Percentiles rank a stretch among this genome's conserved stretches.
These are phyloP conservation scores for Andrena trimmerana DNA, from an alignment of 2,888 invertebrate species.

Conservation along the genomic window DNA sequence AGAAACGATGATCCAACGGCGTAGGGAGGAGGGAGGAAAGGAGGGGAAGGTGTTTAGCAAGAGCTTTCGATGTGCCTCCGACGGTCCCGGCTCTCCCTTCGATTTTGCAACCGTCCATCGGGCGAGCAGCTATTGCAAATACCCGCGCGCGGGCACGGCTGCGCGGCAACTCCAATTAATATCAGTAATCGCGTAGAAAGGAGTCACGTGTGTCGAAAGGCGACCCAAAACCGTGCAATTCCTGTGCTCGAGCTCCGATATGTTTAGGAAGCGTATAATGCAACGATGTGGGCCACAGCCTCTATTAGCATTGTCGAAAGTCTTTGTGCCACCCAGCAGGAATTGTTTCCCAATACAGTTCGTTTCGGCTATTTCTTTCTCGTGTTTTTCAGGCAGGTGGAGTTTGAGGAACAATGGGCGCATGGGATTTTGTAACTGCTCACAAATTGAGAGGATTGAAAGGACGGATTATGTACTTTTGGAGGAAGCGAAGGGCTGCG, in stretches of 20 bases:
- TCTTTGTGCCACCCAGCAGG: no score
- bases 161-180: constrained; percentile 39
- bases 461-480: no score
- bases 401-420: no score
- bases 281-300: no score
- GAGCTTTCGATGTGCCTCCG: constrained; percentile 23
- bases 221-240: constrained; percentile 3
- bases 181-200: constrained; percentile 40
- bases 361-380: no score
- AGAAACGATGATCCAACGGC: not conserved
- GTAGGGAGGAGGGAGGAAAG: not conserved
- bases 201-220: constrained; percentile 24
- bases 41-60: constrained; percentile 27
- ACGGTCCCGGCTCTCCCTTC: constrained; percentile 37
- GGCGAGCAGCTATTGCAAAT: constrained; percentile 34
- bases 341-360: no score
- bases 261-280: no score
- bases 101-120: constrained; percentile 38
- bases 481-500: no score
- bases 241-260: constrained; percentile 9
- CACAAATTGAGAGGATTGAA: no score
- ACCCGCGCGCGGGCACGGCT: not conserved
- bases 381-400: no score
- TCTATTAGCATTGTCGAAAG: no score
- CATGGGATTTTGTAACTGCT: no score